These are phyloP conservation scores for Sphenodon punctatus DNA, from an alignment of 2,797 vertebrate genomes.

Conservation along the genomic window DNA sequence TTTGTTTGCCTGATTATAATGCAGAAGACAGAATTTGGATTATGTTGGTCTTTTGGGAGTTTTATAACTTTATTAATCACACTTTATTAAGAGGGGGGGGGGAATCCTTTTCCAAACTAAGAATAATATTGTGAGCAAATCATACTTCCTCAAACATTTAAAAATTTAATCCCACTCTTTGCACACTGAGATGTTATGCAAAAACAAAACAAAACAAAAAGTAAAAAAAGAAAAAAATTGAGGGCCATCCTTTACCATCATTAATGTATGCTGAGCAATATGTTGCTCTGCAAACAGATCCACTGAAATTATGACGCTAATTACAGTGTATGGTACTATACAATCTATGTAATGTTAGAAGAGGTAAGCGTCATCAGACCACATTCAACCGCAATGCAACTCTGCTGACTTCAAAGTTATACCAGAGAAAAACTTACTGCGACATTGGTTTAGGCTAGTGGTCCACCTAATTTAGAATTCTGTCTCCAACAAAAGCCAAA, in stretches of 20 bases:
- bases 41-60: neutral
- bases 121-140: too few species aligned
- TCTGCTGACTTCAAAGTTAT: neutral
- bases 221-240: too few species aligned
- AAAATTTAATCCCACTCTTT: too few species aligned
- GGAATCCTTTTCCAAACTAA: too few species aligned
- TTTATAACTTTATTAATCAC: neutral
- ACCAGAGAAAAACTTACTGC: neutral
- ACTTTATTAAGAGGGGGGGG: too few species aligned
- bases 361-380: neutral
- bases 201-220: too few species aligned
- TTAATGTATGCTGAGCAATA: too few species aligned
- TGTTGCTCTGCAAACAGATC: neutral
- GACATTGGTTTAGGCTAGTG: too few species aligned
- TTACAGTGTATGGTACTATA: rapidly evolving
- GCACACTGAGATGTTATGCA: too few species aligned
- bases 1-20: constrained; percentile 28
- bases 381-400: neutral
- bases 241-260: neutral
- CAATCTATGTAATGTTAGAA: neutral
- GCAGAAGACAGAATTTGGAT: constrained; percentile 2
- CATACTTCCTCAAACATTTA: too few species aligned
- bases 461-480: too few species aligned
- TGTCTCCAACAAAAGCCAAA: too few species aligned
- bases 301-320: rapidly evolving